Base-by-base conservation (phyloP, 2,113 vertebrate species). In the Sturnira hondurensis region DNA sequence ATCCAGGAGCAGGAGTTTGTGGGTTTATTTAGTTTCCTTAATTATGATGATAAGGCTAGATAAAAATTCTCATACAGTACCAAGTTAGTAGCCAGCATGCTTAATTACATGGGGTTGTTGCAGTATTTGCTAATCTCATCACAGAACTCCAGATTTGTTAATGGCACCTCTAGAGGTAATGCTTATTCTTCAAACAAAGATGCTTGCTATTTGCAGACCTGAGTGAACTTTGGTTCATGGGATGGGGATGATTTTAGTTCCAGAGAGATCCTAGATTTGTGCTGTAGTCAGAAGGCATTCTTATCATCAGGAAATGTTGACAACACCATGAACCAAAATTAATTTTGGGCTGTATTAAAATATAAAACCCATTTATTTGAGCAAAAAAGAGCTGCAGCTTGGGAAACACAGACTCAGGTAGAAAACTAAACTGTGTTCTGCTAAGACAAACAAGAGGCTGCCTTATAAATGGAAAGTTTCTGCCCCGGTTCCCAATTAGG, bases 1-100 rank as follows among this genome's bases (percentile, higher is more conserved):
- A 88, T 31, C 0, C 2, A 95, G 31, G 74, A 85, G 2, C 0
- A 63, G 41, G 78, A 76, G 88, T 97, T 68, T 13, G 5, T 26
- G 96, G 63, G 83, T 87, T 97, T 81, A 56, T 96, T 96, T 91
- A 50, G 54, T 88, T 97, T 97, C 76, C 71, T 90, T 97, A 94
- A 94, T 96, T 97, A 88, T 1, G 61, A 58, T 61, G 77, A 83
- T 93, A 94, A 93, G 70, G 86, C 76, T 52, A 91, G 90, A 67
- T 58, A 83, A 92, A 96, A 94, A 82, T 84, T 88, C 36, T 84
- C 86, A 91, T 95, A 88, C 15, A 90, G 63, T 94, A 93, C 20
- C 52, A 86, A 54, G 58, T 83, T 61, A 93, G 89, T 90, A 96
- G 74, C 33, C 65, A 43, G 61, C 26, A n/a, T 76, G 45, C 33